Base-by-base conservation (phyloP, 35 echinoderm and acorn worm species). In the Stichopus chloronotus region DNA sequence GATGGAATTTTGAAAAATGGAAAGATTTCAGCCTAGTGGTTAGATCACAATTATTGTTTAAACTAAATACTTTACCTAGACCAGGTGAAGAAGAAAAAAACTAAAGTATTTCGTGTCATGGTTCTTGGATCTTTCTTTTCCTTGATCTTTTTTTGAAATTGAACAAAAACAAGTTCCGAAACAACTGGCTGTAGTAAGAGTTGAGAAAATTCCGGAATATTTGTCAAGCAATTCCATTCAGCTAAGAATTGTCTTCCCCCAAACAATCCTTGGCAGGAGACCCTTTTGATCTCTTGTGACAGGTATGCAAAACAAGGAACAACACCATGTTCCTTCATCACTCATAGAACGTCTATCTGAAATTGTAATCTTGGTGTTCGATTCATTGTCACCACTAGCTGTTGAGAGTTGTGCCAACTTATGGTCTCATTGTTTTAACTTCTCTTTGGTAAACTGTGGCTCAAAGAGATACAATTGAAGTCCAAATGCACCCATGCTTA, bases 201-300 rank as follows among this genome's bases (percentile, higher is more conserved):
- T 5, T 80, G 78, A 2, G 78, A 80, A 80, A 80, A 80, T 30
- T 80, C 78, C 0, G 78, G 25, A 80, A 43, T 7, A 21, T 80
- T 21, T 6, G 20, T 25, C 6, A 80, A 30, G 25, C 78, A 80
- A 30, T 23, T 11, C 19, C 78, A 6, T 7, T 30, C 11, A 10
- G 78, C 78, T 25, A 80, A 80, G 43, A 81, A 81, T 5, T 0
- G 7, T 52, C 30, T 81, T 63, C 14, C 25, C 25, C 78, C 52
- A 52, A 53, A 81, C 78, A 81, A 30, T 81, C 78, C 30, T 81
- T 81, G 78, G 25, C 25, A 81, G 78, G 25, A 81, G 78, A 80
- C 25, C 78, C 43, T 80, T 80, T 80, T 30, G 5, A 7, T 30
- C 78, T 5, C 5, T 81, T 25, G 5, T 25, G 0, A 2, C 30